Evolutionary conservation across 2,888 invertebrate genomes (phyloP).

Genomic region (Ectropis crepuscularia): DNA sequence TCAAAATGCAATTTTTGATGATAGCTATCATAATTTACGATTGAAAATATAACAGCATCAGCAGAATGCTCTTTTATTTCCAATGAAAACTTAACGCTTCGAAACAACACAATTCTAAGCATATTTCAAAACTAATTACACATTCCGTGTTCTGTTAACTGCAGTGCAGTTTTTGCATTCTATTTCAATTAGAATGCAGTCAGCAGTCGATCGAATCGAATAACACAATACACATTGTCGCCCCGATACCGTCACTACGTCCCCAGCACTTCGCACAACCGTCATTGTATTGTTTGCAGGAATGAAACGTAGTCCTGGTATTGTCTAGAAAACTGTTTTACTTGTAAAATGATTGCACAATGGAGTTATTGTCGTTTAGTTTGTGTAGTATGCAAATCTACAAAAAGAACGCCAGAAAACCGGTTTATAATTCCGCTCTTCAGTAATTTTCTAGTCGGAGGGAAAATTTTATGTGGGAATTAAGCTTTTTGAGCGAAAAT

Average conservation of each 20-base stretch:
- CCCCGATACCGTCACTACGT: conserved; percentile 44
- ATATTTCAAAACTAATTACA: conserved; percentile 3
- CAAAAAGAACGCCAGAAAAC: conserved; percentile 49
- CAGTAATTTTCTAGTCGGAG: conserved; percentile 42
- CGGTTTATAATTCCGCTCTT: conserved; percentile 49
- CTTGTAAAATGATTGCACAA: conserved; percentile 63
- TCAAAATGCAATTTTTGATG: too few species aligned
- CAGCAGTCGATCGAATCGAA: conserved; percentile 48
- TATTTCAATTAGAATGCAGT: conserved; percentile 55
- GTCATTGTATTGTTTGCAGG: conserved; percentile 60
- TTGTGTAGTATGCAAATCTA: conserved; percentile 58
- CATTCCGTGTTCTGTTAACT: conserved; percentile 4
- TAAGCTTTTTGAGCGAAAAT: conserved; percentile 35
- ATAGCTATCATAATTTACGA: not conserved
- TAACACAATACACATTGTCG: conserved; percentile 54
- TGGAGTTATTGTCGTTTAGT: conserved; percentile 60
- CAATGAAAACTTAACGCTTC: not conserved
- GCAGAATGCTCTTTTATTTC: conserved; percentile 17
- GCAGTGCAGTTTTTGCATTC: conserved; percentile 25
- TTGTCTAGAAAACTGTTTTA: conserved; percentile 64
- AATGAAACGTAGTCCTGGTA: conserved; percentile 59
- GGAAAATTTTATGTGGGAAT: conserved; percentile 35
- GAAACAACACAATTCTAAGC: not conserved
- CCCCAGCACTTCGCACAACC: conserved; percentile 49
- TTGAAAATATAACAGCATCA: not conserved